These are phyloP conservation scores for Rhombomys opimus DNA, from an alignment of 2,113 vertebrate genomes.

Conservation along the genomic window DNA sequence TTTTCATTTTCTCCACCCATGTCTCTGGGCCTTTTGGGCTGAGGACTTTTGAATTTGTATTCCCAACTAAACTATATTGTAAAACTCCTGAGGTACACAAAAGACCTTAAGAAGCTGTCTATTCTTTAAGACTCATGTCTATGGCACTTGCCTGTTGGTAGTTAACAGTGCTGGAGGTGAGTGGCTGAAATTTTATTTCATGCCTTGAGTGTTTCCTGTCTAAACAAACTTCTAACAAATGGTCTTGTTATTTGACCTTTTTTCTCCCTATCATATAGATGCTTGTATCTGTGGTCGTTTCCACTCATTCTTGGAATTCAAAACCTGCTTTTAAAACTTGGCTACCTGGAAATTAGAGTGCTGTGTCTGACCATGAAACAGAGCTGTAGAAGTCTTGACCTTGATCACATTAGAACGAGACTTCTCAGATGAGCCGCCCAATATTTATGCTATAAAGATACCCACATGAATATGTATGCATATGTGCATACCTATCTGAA, in stretches of 20 bases:
- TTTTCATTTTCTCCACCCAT: not conserved
- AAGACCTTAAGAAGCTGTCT: not conserved
- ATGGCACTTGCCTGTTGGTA: not conserved
- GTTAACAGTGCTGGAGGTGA: not conserved
- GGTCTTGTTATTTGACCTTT: not conserved
- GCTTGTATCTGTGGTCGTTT: not conserved
- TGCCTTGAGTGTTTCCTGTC: not conserved
- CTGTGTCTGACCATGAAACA: not conserved
- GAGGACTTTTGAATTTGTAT: constrained; percentile 3
- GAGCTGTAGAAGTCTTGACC: not conserved
- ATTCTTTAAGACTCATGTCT: not conserved
- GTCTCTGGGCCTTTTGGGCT: not conserved
- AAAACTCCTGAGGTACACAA: not conserved
- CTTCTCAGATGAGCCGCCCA: not conserved
- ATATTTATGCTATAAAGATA: not conserved
- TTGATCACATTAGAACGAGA: not conserved
- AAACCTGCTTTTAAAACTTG: not conserved
- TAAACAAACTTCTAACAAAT: not conserved
- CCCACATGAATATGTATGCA: not conserved
- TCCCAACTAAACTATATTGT: not conserved
- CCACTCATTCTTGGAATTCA: not conserved
- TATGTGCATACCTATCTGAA: not conserved
- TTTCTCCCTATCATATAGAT: not conserved
- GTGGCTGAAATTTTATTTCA: not conserved
- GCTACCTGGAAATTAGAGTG: not conserved